phyloP scores from a whole-genome alignment of 2,797 vertebrate genomes.

The Xenops minutus region DNA sequence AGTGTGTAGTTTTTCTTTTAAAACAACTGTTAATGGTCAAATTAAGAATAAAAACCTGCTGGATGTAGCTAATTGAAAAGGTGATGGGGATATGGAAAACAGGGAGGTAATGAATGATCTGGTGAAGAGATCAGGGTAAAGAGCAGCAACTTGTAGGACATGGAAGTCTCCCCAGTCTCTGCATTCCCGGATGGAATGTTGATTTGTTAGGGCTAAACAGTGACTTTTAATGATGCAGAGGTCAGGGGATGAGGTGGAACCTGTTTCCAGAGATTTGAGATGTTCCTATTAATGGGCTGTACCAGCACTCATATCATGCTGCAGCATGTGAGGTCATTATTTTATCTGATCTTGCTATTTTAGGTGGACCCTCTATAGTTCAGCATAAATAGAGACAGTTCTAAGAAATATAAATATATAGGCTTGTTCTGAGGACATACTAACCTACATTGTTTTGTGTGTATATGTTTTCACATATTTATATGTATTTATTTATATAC shows the following conservation, averaged over 20 bases:
- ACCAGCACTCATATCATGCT: background rate
- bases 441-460: background rate
- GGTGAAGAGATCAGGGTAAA: background rate
- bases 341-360: background rate
- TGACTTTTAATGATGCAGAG: background rate
- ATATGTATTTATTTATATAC: background rate
- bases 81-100: fast-evolving
- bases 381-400: background rate
- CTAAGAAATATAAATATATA: background rate
- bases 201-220: background rate
- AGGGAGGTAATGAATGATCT: fast-evolving
- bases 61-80: background rate
- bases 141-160: background rate
- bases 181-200: background rate
- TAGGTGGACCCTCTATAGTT: background rate
- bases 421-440: background rate
- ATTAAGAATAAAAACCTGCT: background rate
- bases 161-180: background rate
- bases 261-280: background rate
- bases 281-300: background rate
- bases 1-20: background rate
- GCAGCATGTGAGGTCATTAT: background rate
- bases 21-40: background rate
- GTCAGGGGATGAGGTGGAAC: background rate
- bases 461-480: background rate